A percentile compares a stretch with the other conserved stretches of the same genome.
phyloP scores from a whole-genome alignment of 2,888 invertebrate species.

The Hydraecia micacea region DNA sequence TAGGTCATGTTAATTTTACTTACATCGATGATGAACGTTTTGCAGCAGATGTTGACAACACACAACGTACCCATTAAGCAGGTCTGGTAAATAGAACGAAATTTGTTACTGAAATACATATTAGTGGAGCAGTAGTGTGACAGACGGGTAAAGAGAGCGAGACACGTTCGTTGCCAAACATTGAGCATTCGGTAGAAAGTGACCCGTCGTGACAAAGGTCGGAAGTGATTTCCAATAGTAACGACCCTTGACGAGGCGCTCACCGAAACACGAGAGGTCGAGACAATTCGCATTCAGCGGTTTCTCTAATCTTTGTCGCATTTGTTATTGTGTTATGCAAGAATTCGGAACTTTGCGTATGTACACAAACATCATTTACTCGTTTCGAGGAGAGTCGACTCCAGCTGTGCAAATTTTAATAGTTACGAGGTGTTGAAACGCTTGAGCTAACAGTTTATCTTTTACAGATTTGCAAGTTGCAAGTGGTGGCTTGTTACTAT shows the following conservation, averaged over 20 bases:
- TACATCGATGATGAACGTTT: conserved; percentile 34
- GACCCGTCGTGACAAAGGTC: conserved; percentile 86
- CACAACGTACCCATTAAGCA: conserved; percentile 33
- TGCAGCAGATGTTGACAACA: conserved; percentile 51
- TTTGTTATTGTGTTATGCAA: conserved; percentile 50
- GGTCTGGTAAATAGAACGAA: conserved; percentile 58
- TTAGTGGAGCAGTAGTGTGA: conserved; percentile 60
- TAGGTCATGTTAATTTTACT: conserved; percentile 44
- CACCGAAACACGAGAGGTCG: conserved; percentile 66
- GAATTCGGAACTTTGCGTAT: conserved; percentile 30
- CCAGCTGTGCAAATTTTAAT: conserved; percentile 31
- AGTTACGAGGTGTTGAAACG: conserved; percentile 13
- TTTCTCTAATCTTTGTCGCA: conserved; percentile 71
- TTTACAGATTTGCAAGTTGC: conserved; percentile 14
- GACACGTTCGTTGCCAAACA: conserved; percentile 74
- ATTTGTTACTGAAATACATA: conserved; percentile 56
- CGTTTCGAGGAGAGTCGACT: conserved; percentile 4
- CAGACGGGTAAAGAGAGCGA: conserved; percentile 78
- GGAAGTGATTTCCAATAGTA: conserved; percentile 86
- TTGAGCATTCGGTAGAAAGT: conserved; percentile 82
- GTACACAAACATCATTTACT: conserved; percentile 9
- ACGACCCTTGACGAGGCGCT: conserved; percentile 82
- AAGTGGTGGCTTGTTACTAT: not conserved
- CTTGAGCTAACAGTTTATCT: conserved; percentile 1
- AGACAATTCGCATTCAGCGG: conserved; percentile 63